A percentile compares a stretch with the other conserved stretches of the same genome.
Evolutionary conservation across 2,113 vertebrate genomes (phyloP).

Genomic region (Tachycineta bicolor): DNA sequence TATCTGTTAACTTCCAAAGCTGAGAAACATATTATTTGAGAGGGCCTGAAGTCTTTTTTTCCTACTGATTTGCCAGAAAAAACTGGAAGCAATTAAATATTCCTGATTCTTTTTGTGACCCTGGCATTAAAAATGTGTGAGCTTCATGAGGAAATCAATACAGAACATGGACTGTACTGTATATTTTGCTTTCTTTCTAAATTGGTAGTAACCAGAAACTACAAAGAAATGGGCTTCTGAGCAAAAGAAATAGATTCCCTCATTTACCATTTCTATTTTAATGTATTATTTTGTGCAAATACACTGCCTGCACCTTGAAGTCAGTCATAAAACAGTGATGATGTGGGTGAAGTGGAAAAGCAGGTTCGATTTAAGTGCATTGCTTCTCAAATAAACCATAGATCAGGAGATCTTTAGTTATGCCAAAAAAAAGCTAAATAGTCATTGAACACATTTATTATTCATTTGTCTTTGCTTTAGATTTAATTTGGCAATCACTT

Average conservation of each 20-base stretch:
- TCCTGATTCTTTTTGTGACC: neutral
- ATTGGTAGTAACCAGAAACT: neutral
- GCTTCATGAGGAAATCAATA: neutral
- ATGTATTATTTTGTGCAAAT: slow-evolving; percentile 29
- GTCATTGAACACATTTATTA: neutral
- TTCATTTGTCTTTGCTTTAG: slow-evolving; percentile 23
- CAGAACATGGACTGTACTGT: neutral
- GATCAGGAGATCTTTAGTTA: neutral
- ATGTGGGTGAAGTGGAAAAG: slow-evolving; percentile 18
- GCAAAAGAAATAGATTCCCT: slow-evolving; percentile 1
- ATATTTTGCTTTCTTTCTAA: neutral
- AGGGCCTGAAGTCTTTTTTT: neutral
- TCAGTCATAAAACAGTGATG: neutral
- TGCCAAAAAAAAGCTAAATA: neutral
- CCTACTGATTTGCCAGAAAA: neutral
- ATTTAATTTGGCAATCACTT: neutral
- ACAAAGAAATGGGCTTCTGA: neutral
- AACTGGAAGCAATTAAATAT: slow-evolving; percentile 17
- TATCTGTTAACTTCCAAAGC: neutral
- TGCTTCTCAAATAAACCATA: neutral
- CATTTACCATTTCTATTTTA: slow-evolving; percentile 4
- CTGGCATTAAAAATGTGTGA: slow-evolving; percentile 1
- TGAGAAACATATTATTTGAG: neutral
- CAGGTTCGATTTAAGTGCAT: neutral
- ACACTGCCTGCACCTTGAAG: neutral